phyloP scores from a whole-genome alignment of 2,113 vertebrate species.

The Melanocharis versteri region DNA sequence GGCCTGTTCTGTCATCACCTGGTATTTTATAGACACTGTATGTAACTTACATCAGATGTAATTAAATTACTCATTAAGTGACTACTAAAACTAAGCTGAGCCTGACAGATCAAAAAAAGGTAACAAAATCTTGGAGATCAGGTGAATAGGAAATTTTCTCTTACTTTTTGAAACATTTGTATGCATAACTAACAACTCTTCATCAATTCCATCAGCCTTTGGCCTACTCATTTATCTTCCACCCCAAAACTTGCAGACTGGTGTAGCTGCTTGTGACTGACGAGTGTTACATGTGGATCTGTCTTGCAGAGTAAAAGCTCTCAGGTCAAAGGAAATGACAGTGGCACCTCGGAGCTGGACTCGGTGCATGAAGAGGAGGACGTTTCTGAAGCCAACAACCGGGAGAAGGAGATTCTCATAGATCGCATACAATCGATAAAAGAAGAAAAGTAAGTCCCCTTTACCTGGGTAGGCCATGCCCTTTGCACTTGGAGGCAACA shows the following conservation, averaged over 20 bases:
- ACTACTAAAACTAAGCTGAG: constrained; percentile 3
- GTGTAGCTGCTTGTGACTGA: background rate
- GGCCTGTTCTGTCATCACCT: background rate
- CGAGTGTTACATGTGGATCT: background rate
- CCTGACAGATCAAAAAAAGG: background rate
- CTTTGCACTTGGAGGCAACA: background rate
- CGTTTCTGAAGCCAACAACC: constrained; percentile 78
- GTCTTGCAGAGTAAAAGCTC: constrained; percentile 71
- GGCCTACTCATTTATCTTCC: background rate
- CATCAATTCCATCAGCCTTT: background rate
- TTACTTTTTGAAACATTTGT: background rate
- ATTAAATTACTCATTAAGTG: background rate
- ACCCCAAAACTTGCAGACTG: background rate
- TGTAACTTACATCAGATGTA: background rate
- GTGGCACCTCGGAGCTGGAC: constrained; percentile 62
- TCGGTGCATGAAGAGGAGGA: constrained; percentile 81
- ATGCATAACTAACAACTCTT: background rate
- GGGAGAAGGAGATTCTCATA: constrained; percentile 83
- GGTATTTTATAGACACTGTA: background rate
- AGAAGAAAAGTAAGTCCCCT: constrained; percentile 87
- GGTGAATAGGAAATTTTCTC: background rate
- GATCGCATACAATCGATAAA: constrained; percentile 93
- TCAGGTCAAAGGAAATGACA: constrained; percentile 1
- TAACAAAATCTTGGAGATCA: background rate
- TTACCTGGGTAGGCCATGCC: background rate